These are phyloP conservation scores for Poecilia latipinna DNA, from an alignment of 2,113 vertebrate species.

Conservation along the genomic window DNA sequence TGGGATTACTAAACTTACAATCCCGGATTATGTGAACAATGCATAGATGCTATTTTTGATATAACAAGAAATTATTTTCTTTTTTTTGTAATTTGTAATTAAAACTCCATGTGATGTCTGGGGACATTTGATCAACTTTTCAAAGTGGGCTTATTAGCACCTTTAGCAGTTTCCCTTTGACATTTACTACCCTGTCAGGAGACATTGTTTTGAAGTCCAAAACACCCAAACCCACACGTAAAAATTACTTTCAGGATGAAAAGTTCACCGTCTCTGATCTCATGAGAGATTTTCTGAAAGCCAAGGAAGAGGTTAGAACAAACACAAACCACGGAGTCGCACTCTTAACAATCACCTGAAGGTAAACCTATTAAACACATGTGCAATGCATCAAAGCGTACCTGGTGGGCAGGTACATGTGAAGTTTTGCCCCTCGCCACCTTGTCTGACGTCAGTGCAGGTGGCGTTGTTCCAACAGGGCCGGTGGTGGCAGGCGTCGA, in stretches of 20 bases:
- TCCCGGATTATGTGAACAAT: background rate
- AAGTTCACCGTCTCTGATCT: constrained; percentile 19
- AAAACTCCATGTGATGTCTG: background rate
- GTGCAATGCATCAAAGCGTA: constrained; percentile 37
- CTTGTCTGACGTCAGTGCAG: constrained; percentile 86
- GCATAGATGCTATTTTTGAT: background rate
- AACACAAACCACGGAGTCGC: background rate
- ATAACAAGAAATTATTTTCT: background rate
- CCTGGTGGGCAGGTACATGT: constrained; percentile 89
- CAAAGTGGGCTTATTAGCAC: background rate
- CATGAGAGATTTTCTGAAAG: background rate
- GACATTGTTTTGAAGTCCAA: constrained; percentile 8
- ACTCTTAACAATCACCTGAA: background rate
- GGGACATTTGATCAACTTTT: background rate
- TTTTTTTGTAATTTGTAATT: background rate
- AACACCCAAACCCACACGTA: background rate
- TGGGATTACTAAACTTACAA: background rate
- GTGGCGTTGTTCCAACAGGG: constrained; percentile 90
- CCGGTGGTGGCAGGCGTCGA: constrained; percentile 87
- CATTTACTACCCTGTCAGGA: constrained; percentile 33
- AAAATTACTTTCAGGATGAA: constrained; percentile 50
- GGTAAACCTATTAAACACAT: background rate
- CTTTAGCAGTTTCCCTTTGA: constrained; percentile 12
- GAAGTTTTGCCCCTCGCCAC: constrained; percentile 86
- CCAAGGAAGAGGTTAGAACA: background rate